A percentile compares a stretch with the other conserved stretches of the same genome.
These are phyloP conservation scores for Myotis pilosus DNA, from an alignment of 2,797 vertebrate species.

Conservation along the genomic window DNA sequence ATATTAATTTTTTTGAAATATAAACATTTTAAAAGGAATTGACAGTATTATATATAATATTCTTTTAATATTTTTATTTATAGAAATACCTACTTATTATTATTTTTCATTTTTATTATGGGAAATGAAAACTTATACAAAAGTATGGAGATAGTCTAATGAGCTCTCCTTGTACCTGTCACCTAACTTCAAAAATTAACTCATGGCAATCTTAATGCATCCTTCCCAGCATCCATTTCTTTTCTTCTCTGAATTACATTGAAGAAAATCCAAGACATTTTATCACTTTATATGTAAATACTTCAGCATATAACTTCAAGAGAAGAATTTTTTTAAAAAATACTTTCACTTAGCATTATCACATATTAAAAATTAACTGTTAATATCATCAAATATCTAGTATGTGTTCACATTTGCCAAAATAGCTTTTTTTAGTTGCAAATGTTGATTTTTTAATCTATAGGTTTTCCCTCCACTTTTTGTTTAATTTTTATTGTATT, in stretches of 20 bases:
- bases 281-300: not conserved
- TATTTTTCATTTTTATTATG: not conserved
- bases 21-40: not conserved
- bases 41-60: not conserved
- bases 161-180: not conserved
- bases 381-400: not conserved
- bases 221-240: not conserved
- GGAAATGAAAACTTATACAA: not conserved
- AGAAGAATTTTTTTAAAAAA: conserved; percentile 3
- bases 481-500: not conserved
- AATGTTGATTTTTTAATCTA: not conserved
- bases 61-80: not conserved
- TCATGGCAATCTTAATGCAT: not conserved
- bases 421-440: not conserved
- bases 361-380: not conserved
- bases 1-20: not conserved
- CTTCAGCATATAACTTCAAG: not conserved
- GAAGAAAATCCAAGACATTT: not conserved
- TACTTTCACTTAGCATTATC: not conserved
- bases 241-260: not conserved
- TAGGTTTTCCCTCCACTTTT: not conserved
- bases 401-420: not conserved
- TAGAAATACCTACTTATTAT: not conserved
- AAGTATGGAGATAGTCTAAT: not conserved
- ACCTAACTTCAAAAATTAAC: not conserved